Base-by-base conservation (phyloP, 2,888 invertebrate species). In the Capitulum mitella region DNA sequence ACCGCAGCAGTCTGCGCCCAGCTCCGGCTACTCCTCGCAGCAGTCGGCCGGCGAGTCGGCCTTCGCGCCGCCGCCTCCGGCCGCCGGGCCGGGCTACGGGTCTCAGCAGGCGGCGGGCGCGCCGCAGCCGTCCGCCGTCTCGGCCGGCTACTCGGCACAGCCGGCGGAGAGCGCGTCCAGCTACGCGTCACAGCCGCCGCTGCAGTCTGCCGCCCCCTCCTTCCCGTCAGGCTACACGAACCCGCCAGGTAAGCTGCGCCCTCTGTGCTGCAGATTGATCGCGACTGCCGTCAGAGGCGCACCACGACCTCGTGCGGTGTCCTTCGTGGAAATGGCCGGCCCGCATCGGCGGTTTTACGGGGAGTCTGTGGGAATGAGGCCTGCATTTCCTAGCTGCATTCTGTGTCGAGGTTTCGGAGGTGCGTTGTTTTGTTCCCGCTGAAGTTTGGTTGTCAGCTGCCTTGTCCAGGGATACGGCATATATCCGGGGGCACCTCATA, bases 151-250 rank as follows among this genome's bases (percentile, higher is more conserved):
- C 70, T 37, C 70, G 10, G 8, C 58, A 14, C 58, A n/a, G 58
- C 58, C 6, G 58, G 5, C n/a, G 58, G 6, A n/a, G 3, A 14
- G 10, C 8, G 29, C 16, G 16, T 16, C 19, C 51, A 19, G 14
- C 19, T 51, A 51, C 51, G 6, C 46, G 46, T 6, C 46, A 46
- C 46, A 46, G 51, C 22, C 26, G n/a, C 26, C 22, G 5, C 70
- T 29, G 37, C 34, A 32, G 70, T 26, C 70, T 26, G 37, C 70
- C 0, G 34, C 70, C 26, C 0, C 37, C 26, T 26, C 70, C 22
- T 37, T 70, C 37, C 70, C 70, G 2, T 70, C 70, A 19, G 70
- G 70, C 8, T 70, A 70, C 70, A 70, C 70, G 10, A 70, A 37
- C 22, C 70, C 70, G 22, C 70, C 70, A 3, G 70, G 70, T 70